Evolutionary conservation across 2,888 invertebrate genomes (phyloP), one percentile per base, ranked within the genome.

Genomic region (Orthonevra nobilis): DNA sequence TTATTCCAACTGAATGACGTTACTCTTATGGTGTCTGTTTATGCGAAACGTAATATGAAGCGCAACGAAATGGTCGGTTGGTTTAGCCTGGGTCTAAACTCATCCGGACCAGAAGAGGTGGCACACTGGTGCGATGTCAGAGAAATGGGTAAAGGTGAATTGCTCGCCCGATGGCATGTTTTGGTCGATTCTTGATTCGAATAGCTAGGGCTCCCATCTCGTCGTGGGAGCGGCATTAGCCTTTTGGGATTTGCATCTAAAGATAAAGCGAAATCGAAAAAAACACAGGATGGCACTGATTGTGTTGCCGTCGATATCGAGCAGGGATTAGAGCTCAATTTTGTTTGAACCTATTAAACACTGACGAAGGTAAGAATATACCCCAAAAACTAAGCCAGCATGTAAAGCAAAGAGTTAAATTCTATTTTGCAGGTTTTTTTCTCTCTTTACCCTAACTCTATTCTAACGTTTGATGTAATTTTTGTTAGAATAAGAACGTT

Each of bases 31-130:
- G 93, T 97, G 81, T 96, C 97, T 0, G 96, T 97, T 66, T 97
- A 97, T 91, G 95, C 97, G 87, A 94, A 96, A 81, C 94, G 97
- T 83, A 96, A 97, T 87, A 94, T 94, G 83, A 98, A 97, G 87
- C 94, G 96, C 83, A 96, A 97, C 86, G 97, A 98, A 89, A 96
- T 97, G 95, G 95, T 98, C 83, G 98, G 98, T 74, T 98, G 98
- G 97, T 96, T 98, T 90, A 95, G 97, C 75, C 89, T 98, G 68
- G 98, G 98, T 3, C 91, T 96, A 87, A 97, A 95, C 90, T 94
- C 96, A 83, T 96, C 97, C 63, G 97, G 97, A 15, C 94, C 96
- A 58, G 97, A 97, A 86, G 97, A 97, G 89, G 91, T 94, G 63
- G 92, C 95, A 15, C 97, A 98, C 88, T 98, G 97, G 97, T 93